Evolutionary conservation across 2,888 invertebrate genomes (phyloP), one percentile per base, ranked within the genome.

Genomic region (Coecobrya sp.): DNA sequence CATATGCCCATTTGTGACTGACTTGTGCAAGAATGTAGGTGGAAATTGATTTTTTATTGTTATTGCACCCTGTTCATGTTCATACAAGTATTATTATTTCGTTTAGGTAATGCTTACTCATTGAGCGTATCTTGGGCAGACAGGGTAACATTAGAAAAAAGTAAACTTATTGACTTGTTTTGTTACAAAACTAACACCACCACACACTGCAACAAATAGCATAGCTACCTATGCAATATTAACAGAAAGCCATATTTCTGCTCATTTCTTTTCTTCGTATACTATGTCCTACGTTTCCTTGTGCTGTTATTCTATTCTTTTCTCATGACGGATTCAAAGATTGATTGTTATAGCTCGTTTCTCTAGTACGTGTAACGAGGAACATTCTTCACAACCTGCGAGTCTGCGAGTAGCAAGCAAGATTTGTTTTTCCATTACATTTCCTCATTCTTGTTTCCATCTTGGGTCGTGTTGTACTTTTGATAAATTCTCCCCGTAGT

Each of bases 1-100:
- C 49, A 36, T 70, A 84, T 89, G 82, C 82, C 89, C 89, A 84
- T 89, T 89, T 89, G 82, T 84, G 88, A 88, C 87, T 87, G 87
- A 87, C 88, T 89, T 84, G 73, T 89, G 73, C 45, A 84, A 59
- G 84, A 88, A 89, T 89, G 89, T 89, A 89, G 89, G 89, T 89
- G 89, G 89, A 89, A 89, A 89, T 89, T 89, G 89, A 84, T 89
- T 89, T 88, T 89, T 89, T 89, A 89, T 89, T 89, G 84, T 89
- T 89, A 89, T 89, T 89, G 68, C 81, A 84, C 55, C 82, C 84
- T 70, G 82, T 84, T 81, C 68, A 45, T 76, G 76, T 30, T 76
- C 76, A 76, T 76, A 49, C 76, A 76, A 3, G 49, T 13, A 76
- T 76, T 76, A 45, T 45, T 68, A 45, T 45, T 68, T 68, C 68